A percentile compares a stretch with the other conserved stretches of the same genome.
Evolutionary conservation across 2,888 invertebrate species (phyloP).

Genomic region (Chrysodeixis includens): DNA sequence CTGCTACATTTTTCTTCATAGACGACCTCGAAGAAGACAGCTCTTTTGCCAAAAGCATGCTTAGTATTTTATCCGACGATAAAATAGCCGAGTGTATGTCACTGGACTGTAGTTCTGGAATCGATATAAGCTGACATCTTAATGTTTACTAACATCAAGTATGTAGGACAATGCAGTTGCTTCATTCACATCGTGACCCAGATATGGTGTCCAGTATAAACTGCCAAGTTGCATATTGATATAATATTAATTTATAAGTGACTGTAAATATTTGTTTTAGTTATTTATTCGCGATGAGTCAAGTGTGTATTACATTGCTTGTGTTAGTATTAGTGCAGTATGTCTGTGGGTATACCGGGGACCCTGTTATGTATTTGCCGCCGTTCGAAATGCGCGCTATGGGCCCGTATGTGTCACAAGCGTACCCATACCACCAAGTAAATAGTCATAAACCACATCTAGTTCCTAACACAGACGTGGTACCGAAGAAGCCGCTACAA

Average conservation of each 20-base stretch:
- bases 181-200: slow-evolving; percentile 64
- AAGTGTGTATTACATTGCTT: slow-evolving; percentile 59
- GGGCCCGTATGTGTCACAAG: slow-evolving; percentile 43
- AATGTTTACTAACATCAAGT: slow-evolving; percentile 70
- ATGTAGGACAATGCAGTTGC: slow-evolving; percentile 71
- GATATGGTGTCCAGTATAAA: slow-evolving; percentile 63
- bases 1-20: slow-evolving; percentile 80
- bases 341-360: slow-evolving; percentile 60
- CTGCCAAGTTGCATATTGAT: slow-evolving; percentile 67
- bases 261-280: slow-evolving; percentile 50
- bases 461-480: slow-evolving; percentile 43
- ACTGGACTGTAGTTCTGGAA: slow-evolving; percentile 83
- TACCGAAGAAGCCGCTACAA: slow-evolving; percentile 20
- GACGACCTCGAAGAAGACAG: slow-evolving; percentile 81
- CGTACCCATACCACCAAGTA: slow-evolving; percentile 42
- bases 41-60: slow-evolving; percentile 78
- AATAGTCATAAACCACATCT: slow-evolving; percentile 39
- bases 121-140: slow-evolving; percentile 83
- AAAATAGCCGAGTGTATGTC: slow-evolving; percentile 86
- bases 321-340: slow-evolving; percentile 58
- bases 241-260: slow-evolving; percentile 59
- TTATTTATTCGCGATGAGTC: slow-evolving; percentile 67
- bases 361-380: slow-evolving; percentile 66
- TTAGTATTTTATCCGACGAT: slow-evolving; percentile 81
- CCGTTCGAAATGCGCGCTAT: slow-evolving; percentile 68